Evolutionary conservation across 53 echinoderm and acorn worm genomes (phyloP).

Genomic region (Zoroaster sp.): DNA sequence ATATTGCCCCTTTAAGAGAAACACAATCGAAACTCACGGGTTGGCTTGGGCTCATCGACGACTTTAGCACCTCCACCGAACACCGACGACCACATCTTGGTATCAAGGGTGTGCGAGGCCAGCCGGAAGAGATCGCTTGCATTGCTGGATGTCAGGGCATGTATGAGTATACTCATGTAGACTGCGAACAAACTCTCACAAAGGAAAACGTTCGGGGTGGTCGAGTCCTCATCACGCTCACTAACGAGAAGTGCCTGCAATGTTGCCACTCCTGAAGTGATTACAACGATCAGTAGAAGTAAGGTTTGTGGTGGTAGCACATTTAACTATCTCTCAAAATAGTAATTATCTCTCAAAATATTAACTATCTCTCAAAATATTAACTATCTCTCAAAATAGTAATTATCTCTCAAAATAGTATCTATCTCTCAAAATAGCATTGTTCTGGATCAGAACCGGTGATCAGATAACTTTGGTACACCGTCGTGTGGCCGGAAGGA

Average conservation of each 20-base stretch:
- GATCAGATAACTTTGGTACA: too few relatives aligned
- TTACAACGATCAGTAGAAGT: neutral
- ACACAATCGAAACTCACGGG: slow-evolving; percentile 42
- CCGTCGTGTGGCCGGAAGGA: too few relatives aligned
- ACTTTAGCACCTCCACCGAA: slow-evolving; percentile 99
- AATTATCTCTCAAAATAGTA: too few relatives aligned
- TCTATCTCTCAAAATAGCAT: too few relatives aligned
- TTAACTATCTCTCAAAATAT: too few relatives aligned
- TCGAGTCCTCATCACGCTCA: slow-evolving; percentile 87
- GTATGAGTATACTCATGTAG: slow-evolving; percentile 89
- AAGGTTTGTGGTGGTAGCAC: too few relatives aligned
- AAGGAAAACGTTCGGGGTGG: slow-evolving; percentile 86
- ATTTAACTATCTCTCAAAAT: too few relatives aligned
- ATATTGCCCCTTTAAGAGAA: too few relatives aligned
- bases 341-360: too few relatives aligned
- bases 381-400: too few relatives aligned
- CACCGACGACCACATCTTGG: slow-evolving; percentile 92
- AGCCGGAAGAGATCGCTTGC: slow-evolving; percentile 86
- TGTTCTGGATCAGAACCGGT: too few relatives aligned
- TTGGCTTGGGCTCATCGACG: slow-evolving; percentile 47
- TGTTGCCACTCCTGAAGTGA: slow-evolving; percentile 91
- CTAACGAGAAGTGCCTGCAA: slow-evolving; percentile 83
- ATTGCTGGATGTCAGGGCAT: slow-evolving; percentile 77
- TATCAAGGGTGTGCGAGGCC: slow-evolving; percentile 78
- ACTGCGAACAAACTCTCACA: slow-evolving; percentile 89